Conservation (phyloP, 2,113 vertebrate genomes). For the Podarcis raffonei region DNA sequence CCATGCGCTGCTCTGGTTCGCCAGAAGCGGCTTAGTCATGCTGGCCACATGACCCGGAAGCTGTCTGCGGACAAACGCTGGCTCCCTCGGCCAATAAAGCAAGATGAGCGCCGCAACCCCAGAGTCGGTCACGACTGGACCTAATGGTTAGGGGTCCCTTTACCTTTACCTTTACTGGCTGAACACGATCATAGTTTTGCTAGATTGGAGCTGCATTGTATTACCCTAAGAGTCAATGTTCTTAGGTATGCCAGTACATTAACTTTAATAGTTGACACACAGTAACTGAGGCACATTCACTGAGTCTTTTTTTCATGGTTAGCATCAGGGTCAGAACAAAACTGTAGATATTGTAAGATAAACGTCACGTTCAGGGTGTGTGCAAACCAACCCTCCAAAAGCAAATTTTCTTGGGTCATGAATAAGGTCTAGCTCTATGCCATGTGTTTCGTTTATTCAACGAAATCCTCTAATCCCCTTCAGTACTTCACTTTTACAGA, state of each 20-base stretch:
- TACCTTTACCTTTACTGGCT: no score
- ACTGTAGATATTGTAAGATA: background rate
- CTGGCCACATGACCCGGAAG: no score
- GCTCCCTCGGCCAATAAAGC: no score
- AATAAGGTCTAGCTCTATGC: background rate
- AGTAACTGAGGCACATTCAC: background rate
- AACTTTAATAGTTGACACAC: background rate
- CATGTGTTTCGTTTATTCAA: background rate
- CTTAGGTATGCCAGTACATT: background rate
- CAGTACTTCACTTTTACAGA: constrained; percentile 1
- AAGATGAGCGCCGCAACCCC: no score
- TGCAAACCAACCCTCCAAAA: background rate
- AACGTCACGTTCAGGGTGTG: background rate
- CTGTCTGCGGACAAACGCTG: no score
- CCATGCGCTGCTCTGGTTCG: no score
- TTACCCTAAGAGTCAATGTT: background rate
- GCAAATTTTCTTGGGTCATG: background rate
- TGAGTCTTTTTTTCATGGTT: background rate
- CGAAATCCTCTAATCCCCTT: background rate
- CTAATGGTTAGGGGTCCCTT: no score
- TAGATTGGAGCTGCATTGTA: no score
- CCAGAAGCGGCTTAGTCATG: no score
- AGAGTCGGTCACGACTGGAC: no score
- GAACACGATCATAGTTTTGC: no score
- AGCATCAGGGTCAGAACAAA: background rate